phyloP scores from a whole-genome alignment of 1,140 invertebrate species.

The Drosophila jambulina region DNA sequence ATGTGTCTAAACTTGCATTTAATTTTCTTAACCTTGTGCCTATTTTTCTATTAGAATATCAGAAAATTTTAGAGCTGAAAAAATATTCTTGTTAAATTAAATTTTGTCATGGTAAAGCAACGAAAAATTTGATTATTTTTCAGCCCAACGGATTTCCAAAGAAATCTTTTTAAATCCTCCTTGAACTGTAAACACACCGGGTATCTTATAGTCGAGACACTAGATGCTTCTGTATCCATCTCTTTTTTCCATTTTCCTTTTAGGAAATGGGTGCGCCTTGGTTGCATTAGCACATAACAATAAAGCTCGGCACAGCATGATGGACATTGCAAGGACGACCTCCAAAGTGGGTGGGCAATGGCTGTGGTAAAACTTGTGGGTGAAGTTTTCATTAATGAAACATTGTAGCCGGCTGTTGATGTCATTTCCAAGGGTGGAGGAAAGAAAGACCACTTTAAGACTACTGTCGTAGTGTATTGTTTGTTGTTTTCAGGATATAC shows the following conservation, averaged over 20 bases:
- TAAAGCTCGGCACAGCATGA: slow-evolving; percentile 37
- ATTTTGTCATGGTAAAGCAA: neutral
- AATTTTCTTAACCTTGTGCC: neutral
- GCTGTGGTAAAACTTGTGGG: slow-evolving; percentile 12
- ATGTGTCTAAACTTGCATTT: neutral
- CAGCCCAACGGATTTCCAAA: neutral
- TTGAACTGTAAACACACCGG: neutral
- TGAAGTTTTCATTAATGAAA: slow-evolving; percentile 37
- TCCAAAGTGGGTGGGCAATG: slow-evolving; percentile 19
- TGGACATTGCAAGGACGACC: slow-evolving; percentile 50
- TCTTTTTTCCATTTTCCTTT: slow-evolving; percentile 7
- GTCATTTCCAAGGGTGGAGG: slow-evolving; percentile 12
- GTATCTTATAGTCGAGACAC: neutral
- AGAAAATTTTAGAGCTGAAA: neutral
- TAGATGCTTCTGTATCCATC: neutral
- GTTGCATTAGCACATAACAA: slow-evolving; percentile 35
- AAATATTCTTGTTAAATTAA: neutral
- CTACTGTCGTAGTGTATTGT: neutral
- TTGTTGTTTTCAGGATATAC: neutral
- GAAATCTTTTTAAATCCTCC: neutral
- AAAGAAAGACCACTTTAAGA: neutral
- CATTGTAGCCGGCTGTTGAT: slow-evolving; percentile 16
- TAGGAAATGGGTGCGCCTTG: slow-evolving; percentile 37
- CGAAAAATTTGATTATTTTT: neutral
- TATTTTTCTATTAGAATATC: neutral